A percentile compares a stretch with the other conserved stretches of the same genome.
Evolutionary conservation across 2,797 vertebrate species (phyloP).

Genomic region (Lagorchestes hirsutus): DNA sequence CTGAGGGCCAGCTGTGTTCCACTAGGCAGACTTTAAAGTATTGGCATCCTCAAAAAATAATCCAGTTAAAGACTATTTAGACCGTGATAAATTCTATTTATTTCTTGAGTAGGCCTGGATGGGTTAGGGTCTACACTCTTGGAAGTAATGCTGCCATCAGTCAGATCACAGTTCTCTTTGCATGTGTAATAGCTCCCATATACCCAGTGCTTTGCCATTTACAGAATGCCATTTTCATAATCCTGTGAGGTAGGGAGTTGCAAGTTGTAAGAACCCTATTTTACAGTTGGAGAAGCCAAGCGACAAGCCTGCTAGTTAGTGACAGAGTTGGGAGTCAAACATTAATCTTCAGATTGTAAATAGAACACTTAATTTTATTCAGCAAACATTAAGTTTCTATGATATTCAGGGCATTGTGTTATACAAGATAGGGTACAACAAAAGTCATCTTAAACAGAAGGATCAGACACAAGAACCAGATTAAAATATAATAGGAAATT

Average conservation of each 20-base stretch:
- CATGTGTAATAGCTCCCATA: background rate
- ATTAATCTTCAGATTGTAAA: background rate
- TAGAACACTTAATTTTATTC: background rate
- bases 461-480: background rate
- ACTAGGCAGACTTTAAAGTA: background rate
- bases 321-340: background rate
- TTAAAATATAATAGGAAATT: background rate
- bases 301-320: background rate
- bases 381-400: background rate
- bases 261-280: background rate
- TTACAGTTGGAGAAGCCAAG: background rate
- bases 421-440: background rate
- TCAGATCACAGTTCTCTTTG: background rate
- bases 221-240: slow-evolving; percentile 33
- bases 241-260: background rate
- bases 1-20: background rate
- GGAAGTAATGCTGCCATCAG: background rate
- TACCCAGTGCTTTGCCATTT: background rate
- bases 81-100: background rate
- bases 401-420: background rate
- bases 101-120: background rate
- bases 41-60: background rate
- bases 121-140: background rate
- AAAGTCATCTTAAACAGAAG: background rate
- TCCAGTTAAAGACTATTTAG: background rate